These are phyloP conservation scores for Calcarius lapponicus DNA, from an alignment of 2,797 vertebrate species.

Conservation along the genomic window DNA sequence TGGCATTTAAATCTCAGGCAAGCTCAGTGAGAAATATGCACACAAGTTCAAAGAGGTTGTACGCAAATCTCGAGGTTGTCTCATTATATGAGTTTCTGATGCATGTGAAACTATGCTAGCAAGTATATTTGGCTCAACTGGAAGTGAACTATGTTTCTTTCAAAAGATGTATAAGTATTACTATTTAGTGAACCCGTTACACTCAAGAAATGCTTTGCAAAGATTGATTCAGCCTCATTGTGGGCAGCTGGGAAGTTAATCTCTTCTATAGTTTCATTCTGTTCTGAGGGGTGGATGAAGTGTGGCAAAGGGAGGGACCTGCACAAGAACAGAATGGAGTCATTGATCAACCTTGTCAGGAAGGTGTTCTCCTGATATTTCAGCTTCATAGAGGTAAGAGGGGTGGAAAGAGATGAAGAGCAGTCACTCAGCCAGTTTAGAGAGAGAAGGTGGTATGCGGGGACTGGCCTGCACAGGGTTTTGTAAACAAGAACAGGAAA, in stretches of 20 bases:
- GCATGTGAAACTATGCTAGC: conserved; percentile 5
- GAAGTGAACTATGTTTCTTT: conserved; percentile 26
- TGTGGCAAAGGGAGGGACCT: conserved; percentile 69
- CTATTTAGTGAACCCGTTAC: conserved; percentile 18
- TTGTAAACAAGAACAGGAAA: conserved; percentile 16
- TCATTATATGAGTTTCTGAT: conserved; percentile 20
- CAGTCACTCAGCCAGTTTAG: conserved; percentile 31
- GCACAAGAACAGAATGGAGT: conserved; percentile 68
- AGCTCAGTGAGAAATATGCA: background rate
- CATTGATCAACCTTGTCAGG: conserved; percentile 70
- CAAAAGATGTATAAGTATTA: conserved; percentile 19
- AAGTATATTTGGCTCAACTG: background rate
- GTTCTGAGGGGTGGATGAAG: conserved; percentile 70
- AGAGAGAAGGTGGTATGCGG: conserved; percentile 19
- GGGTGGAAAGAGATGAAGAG: conserved; percentile 60
- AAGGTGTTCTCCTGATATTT: conserved; percentile 68
- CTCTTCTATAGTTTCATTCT: conserved; percentile 70
- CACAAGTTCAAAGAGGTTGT: background rate
- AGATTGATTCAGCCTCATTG: conserved; percentile 48
- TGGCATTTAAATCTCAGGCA: background rate
- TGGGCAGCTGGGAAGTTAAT: conserved; percentile 66
- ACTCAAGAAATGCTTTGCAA: conserved; percentile 49
- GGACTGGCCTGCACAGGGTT: conserved; percentile 12
- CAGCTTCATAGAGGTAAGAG: conserved; percentile 71
- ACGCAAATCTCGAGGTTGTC: background rate